A percentile compares a stretch with the other conserved stretches of the same genome.
These are phyloP conservation scores for Morelia viridis DNA, from an alignment of 2,797 vertebrate genomes.

Conservation along the genomic window DNA sequence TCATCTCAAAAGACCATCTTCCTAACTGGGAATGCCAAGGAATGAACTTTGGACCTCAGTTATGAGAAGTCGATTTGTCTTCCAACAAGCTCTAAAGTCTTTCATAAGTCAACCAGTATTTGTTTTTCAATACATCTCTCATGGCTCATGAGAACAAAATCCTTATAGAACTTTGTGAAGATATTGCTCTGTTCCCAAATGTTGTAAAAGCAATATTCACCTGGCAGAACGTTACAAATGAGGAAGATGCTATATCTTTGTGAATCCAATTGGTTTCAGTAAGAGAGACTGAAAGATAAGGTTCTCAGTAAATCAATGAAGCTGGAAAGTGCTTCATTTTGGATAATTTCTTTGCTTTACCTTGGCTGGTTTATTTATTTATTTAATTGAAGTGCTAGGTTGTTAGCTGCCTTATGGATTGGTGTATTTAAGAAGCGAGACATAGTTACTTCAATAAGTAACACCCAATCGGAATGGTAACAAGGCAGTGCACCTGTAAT, in stretches of 20 bases:
- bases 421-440: not conserved
- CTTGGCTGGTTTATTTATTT: not conserved
- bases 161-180: not conserved
- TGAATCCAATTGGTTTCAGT: not conserved
- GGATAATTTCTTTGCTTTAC: not conserved
- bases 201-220: not conserved
- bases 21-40: not conserved
- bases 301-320: not conserved
- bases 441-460: not conserved
- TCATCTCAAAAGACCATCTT: not conserved
- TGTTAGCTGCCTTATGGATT: not conserved
- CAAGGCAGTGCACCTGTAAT: not conserved
- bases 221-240: not conserved
- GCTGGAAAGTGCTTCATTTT: not conserved
- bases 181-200: not conserved
- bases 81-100: not conserved
- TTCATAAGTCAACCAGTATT: not conserved
- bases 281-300: not conserved
- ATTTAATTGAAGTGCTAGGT: not conserved
- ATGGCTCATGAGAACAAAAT: slow-evolving; percentile 4
- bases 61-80: not conserved
- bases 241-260: not conserved
- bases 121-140: not conserved
- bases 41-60: not conserved
- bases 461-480: not conserved